Percentiles rank a stretch among this genome's conserved stretches.
phyloP scores from a whole-genome alignment of 2,113 vertebrate genomes.

The Campylomormyrus numenius region DNA sequence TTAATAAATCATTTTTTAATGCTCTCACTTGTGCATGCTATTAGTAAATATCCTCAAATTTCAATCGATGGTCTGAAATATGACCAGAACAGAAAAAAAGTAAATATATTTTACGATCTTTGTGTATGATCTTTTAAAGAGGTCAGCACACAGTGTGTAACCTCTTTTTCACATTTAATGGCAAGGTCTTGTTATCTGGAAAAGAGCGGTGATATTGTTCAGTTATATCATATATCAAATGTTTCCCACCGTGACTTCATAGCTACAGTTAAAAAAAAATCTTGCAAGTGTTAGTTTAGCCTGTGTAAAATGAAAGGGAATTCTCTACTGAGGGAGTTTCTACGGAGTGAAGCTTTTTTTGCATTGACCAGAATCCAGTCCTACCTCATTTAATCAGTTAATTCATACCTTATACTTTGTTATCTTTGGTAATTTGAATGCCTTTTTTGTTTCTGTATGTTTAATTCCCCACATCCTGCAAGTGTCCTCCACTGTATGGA shows the following conservation, averaged over 20 bases:
- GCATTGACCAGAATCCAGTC: not conserved
- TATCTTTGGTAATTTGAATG: not conserved
- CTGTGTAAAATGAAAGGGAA: not conserved
- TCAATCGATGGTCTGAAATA: not conserved
- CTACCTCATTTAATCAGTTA: not conserved
- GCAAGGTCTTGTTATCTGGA: not conserved
- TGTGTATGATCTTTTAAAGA: not conserved
- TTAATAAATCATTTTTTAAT: not conserved
- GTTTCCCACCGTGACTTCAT: not conserved
- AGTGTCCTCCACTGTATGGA: not conserved
- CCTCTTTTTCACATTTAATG: not conserved
- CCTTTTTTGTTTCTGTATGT: not conserved
- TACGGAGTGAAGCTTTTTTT: not conserved
- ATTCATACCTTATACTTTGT: not conserved
- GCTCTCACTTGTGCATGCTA: not conserved
- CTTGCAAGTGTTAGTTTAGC: not conserved
- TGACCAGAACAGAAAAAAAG: not conserved
- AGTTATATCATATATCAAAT: constrained; percentile 1
- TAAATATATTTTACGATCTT: not conserved
- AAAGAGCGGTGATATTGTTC: not conserved
- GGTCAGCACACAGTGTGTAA: not conserved
- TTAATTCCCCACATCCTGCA: not conserved
- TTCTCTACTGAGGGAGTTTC: not conserved
- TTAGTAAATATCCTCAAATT: not conserved
- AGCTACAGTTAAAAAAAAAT: not conserved